Conservation (phyloP, 2,113 vertebrate genomes). For the Odontophorus gujanensis region DNA sequence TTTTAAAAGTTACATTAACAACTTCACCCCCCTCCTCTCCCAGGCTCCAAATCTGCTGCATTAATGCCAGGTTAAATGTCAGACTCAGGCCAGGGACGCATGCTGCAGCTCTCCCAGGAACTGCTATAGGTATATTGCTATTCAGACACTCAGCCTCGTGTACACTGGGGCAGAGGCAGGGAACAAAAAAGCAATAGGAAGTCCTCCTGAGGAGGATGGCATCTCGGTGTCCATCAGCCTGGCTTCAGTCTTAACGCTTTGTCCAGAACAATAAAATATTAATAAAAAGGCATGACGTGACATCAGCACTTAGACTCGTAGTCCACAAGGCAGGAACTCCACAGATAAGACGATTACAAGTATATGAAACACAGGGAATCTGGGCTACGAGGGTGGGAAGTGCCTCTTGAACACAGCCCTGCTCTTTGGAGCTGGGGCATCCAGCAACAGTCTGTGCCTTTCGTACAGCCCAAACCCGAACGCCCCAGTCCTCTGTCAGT, state of each 20-base stretch:
- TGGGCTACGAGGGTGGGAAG: constrained; percentile 2
- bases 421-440: neutral
- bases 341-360: constrained; percentile 45
- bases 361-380: neutral
- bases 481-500: neutral
- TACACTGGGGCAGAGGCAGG: neutral
- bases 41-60: neutral
- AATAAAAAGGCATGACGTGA: constrained; percentile 20
- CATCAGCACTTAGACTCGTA: constrained; percentile 2
- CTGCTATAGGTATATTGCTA: neutral
- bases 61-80: neutral
- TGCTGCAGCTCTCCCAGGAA: constrained; percentile 7
- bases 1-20: neutral
- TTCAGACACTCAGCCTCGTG: neutral
- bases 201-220: constrained; percentile 13
- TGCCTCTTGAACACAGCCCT: neutral
- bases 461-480: neutral
- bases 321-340: constrained; percentile 68
- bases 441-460: neutral
- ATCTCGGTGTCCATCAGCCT: neutral
- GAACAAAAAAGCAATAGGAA: neutral
- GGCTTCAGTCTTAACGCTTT: neutral
- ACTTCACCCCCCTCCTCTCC: neutral
- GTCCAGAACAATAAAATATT: constrained; percentile 21
- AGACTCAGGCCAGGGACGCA: neutral